These are phyloP conservation scores for Felis catus DNA, from an alignment of 2,113 vertebrate species.

Conservation along the genomic window DNA sequence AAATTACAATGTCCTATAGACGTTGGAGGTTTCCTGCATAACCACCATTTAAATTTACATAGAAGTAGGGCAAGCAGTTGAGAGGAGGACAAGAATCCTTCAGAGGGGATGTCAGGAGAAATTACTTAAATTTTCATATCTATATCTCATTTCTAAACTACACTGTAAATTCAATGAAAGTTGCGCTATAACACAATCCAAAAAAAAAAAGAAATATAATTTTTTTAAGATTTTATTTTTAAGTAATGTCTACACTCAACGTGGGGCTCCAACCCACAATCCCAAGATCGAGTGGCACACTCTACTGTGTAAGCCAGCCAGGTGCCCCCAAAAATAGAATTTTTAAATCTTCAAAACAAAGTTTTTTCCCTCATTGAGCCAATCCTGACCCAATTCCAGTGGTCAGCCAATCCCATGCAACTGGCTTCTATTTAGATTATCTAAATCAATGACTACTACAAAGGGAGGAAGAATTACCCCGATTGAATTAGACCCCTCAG, in stretches of 20 bases:
- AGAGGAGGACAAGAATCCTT: not conserved
- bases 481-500: not conserved
- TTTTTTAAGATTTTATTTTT: not conserved
- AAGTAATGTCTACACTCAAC: too few relatives aligned
- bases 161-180: not conserved
- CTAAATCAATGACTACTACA: not conserved
- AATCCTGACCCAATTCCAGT: not conserved
- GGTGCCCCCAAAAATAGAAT: not conserved
- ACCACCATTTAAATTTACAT: not conserved
- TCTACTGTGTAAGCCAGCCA: too few relatives aligned
- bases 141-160: not conserved
- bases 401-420: not conserved
- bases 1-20: not conserved
- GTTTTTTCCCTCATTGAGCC: not conserved
- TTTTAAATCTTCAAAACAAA: not conserved
- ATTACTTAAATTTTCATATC: not conserved
- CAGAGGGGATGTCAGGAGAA: not conserved
- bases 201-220: not conserved
- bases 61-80: not conserved
- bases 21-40: not conserved
- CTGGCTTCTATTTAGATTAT: not conserved
- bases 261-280: too few relatives aligned
- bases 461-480: not conserved
- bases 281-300: too few relatives aligned
- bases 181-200: not conserved